Percentiles rank a stretch among this genome's conserved stretches.
These are phyloP conservation scores for Neocrepidodera transversa DNA, from an alignment of 2,888 invertebrate species.

Conservation along the genomic window DNA sequence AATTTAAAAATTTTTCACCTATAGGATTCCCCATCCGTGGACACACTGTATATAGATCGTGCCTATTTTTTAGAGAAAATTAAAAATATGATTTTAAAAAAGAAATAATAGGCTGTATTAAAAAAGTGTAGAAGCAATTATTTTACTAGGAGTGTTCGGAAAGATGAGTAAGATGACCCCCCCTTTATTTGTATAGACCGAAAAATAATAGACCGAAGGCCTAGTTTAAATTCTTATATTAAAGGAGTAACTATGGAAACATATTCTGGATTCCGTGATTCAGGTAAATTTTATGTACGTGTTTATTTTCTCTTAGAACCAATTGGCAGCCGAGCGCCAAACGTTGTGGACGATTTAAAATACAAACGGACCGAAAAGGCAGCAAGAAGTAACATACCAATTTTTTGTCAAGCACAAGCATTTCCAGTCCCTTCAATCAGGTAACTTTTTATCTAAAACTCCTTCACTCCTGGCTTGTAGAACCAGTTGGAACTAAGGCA, in stretches of 20 bases:
- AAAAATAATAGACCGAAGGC: too few species aligned
- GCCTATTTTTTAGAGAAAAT: too few species aligned
- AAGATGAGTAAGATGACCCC: too few species aligned
- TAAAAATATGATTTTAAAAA: too few species aligned
- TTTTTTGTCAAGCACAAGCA: constrained; percentile 68
- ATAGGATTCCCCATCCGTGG: too few species aligned
- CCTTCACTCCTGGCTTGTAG: constrained; percentile 64
- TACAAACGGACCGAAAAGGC: constrained; percentile 33
- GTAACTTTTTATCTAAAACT: constrained; percentile 71
- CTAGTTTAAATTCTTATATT: constrained; percentile 52
- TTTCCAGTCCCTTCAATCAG: constrained; percentile 64
- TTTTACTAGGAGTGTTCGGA: too few species aligned
- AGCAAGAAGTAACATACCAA: constrained; percentile 24
- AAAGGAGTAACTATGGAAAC: constrained; percentile 54
- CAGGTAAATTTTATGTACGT: constrained; percentile 58
- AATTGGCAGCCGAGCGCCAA: constrained; percentile 59
- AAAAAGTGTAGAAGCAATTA: too few species aligned
- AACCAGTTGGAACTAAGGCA: constrained; percentile 71
- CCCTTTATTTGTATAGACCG: too few species aligned
- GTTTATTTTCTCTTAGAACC: constrained; percentile 54
- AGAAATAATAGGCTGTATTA: too few species aligned
- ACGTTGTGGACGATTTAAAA: constrained; percentile 46
- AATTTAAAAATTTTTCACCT: too few species aligned
- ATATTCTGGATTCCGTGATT: constrained; percentile 60
- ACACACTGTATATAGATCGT: too few species aligned